Percentiles rank a stretch among this genome's conserved stretches.
Conservation (phyloP, 1,140 invertebrate species). For the Drosophila parvula region DNA sequence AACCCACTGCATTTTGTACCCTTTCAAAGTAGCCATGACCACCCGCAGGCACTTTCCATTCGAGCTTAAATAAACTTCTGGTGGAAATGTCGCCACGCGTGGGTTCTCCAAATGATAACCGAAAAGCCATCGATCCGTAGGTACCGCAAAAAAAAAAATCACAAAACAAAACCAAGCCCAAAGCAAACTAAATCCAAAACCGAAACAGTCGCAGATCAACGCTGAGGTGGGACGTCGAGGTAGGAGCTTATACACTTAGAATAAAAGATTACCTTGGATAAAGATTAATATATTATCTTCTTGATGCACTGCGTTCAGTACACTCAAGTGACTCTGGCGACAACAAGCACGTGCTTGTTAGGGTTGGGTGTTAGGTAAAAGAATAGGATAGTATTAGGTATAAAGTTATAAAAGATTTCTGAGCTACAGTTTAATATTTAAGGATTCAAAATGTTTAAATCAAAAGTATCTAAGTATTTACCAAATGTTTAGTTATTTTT, state of each 20-base stretch:
- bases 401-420: no score
- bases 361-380: no score
- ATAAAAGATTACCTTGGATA: not conserved
- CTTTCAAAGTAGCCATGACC: conserved; percentile 24
- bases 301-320: no score
- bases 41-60: conserved; percentile 66
- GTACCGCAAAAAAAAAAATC: conserved; percentile 41
- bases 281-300: no score
- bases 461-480: no score
- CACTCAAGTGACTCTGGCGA: no score
- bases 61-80: conserved; percentile 33
- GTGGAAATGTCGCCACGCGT: conserved; percentile 69
- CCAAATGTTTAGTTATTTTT: no score
- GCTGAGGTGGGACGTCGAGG: not conserved
- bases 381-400: no score
- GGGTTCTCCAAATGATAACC: conserved; percentile 74
- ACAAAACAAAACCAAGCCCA: conserved; percentile 1
- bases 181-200: conserved; percentile 46
- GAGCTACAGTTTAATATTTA: no score
- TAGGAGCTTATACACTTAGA: conserved; percentile 2
- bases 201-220: conserved; percentile 27
- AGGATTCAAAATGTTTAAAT: no score
- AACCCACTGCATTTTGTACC: conserved; percentile 35
- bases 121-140: conserved; percentile 68
- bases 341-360: no score